Base-by-base conservation (phyloP, 1,140 invertebrate species). In the Lycorma delicatula region DNA sequence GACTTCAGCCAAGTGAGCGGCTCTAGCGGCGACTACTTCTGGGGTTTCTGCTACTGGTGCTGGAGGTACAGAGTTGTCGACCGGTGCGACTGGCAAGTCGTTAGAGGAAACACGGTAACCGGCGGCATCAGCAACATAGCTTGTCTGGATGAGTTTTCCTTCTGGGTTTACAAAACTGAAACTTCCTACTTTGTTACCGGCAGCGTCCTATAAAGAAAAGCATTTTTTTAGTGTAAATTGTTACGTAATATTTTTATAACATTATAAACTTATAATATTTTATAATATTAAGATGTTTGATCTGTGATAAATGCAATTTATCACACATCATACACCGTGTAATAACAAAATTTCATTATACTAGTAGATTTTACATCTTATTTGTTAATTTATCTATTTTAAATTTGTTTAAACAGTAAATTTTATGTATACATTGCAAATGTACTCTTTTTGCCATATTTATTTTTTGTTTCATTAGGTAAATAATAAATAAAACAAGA, bases 161-260 rank as follows among this genome's bases (percentile, higher is more conserved):
- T 78, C 67, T 61, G 78, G 77, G 51, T 76, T 75, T 36, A 74
- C 74, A 62, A 79, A 79, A 44, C 75, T 74, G 70, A 75, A 77
- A 61, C 71, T 73, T 59, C 77, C 77, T 59, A 76, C 71, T 58
- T 77, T 69, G 67, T 75, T 73, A 60, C 77, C 77, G 56, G 72
- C 69, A 26, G 69, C 73, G 63, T 78, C 77, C 68, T 66, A 54
- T 12, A 59, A 48, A 60, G 26, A 44, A 44, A 18, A 36, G n/a
- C 7, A 53, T 4, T 22, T 5, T n/a, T 25, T 36, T 28, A 27
- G 48, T 52, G 22, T n/a, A 46, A 7, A 36, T 12, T 52, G 12
- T n/a, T 18, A 26, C 4, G 23, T 3, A 7, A 11, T 16, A 46
- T 16, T 5, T 16, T 16, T 16, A 18, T 46, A 7, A 18, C 5